A percentile compares a stretch with the other conserved stretches of the same genome.
phyloP scores from a whole-genome alignment of 2,888 invertebrate genomes.

The Heliconius aoede region DNA sequence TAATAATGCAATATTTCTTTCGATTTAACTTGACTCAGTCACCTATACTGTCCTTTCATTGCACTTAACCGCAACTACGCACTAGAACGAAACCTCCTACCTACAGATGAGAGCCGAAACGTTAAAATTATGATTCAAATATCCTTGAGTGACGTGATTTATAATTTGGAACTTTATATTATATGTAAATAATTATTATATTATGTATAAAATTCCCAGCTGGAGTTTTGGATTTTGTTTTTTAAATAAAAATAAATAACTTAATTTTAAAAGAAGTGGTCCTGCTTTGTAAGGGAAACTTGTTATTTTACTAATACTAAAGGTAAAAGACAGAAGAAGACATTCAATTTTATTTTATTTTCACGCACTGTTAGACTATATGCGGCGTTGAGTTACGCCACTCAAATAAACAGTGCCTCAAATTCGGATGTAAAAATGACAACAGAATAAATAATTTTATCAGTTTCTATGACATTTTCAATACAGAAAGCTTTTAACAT shows the following conservation, averaged over 20 bases:
- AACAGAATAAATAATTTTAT: too few species aligned
- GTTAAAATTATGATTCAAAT: constrained; percentile 15
- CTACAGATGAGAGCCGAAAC: constrained; percentile 10
- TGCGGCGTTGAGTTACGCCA: background rate
- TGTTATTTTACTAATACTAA: too few species aligned
- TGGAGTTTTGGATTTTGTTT: too few species aligned
- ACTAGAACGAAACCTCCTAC: constrained; percentile 2
- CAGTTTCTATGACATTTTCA: background rate
- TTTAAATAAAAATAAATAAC: too few species aligned
- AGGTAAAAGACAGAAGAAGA: too few species aligned
- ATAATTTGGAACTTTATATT: background rate
- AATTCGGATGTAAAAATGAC: background rate
- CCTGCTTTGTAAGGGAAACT: too few species aligned
- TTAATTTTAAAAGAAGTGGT: too few species aligned
- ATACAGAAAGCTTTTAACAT: constrained; percentile 1
- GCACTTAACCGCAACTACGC: constrained; percentile 12
- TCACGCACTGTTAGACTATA: background rate
- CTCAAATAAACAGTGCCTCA: background rate
- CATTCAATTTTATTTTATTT: background rate
- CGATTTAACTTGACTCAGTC: constrained; percentile 5
- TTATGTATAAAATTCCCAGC: too few species aligned
- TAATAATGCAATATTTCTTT: background rate
- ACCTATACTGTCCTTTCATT: background rate
- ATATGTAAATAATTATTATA: background rate
- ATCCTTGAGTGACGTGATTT: background rate